Evolutionary conservation across 37 sponge, comb jelly and placozoan species (phyloP).

Genomic region (Dysidea cf. avara): DNA sequence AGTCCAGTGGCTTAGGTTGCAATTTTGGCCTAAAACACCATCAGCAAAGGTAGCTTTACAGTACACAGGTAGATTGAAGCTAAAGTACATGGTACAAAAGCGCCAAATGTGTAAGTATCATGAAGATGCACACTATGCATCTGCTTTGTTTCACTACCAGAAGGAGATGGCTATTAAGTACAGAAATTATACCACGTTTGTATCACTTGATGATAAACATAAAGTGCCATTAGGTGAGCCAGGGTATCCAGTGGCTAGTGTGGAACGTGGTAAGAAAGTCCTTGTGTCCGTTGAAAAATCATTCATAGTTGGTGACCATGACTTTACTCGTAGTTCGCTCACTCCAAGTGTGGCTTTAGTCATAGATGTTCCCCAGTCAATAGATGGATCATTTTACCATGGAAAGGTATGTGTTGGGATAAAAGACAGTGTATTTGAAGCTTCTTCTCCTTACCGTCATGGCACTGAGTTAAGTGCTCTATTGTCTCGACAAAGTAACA

Average conservation of each 20-base stretch:
- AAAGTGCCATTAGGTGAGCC: too few relatives aligned
- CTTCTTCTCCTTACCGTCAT: conserved; percentile 21
- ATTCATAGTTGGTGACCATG: too few relatives aligned
- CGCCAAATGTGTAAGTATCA: conserved; percentile 25
- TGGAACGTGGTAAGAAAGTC: too few relatives aligned
- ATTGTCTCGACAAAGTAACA: not conserved
- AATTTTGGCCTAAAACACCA: conserved; percentile 25
- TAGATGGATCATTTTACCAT: conserved; percentile 29
- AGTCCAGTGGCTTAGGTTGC: conserved; percentile 24
- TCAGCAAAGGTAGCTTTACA: not conserved
- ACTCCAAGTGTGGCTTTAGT: not conserved
- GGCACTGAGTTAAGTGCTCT: conserved; percentile 3
- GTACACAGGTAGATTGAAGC: conserved; percentile 22
- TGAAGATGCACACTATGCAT: conserved; percentile 35
- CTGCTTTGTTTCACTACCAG: conserved; percentile 42
- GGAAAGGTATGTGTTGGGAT: conserved; percentile 25
- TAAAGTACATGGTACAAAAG: conserved; percentile 24
- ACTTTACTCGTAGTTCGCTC: conserved; percentile 17
- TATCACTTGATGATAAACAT: too few relatives aligned
- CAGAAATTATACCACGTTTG: conserved; percentile 10
- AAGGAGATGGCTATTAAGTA: conserved; percentile 19
- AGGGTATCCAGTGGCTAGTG: too few relatives aligned
- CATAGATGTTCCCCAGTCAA: conserved; percentile 3
- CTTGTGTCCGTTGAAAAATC: too few relatives aligned
- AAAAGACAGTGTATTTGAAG: conserved; percentile 23